Base-by-base conservation (phyloP, 1,140 invertebrate species). In the Zaprionus camerounensis region DNA sequence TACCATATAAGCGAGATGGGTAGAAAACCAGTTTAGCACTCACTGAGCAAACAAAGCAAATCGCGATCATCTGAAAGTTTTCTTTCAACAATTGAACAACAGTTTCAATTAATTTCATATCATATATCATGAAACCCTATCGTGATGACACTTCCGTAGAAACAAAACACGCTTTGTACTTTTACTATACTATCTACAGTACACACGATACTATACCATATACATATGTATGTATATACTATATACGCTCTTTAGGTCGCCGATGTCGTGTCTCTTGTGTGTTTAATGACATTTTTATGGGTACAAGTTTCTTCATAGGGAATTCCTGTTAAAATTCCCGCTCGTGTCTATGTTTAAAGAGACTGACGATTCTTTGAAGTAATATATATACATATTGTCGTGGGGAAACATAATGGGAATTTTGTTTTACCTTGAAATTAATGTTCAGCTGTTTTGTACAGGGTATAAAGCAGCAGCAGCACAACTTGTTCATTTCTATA, bases 1-100 rank as follows among this genome's bases (percentile, higher is more conserved):
- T 17, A 3, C 5, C 41, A 53, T 38, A 20, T 36, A n/a, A 28
- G 20, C 13, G 24, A 41, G 38, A 15, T 49, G 17, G 26, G 31
- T 4, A 36, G 22, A 70, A 70, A 74, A 63, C 58, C 38, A 57
- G 71, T 69, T 69, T 69, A 36, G 12, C 31, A 34, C 56, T 24
- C 11, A 31, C 5, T 34, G 5, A 20, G 6, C 46, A 12, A 11
- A 51, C 46, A 51, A 22, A 56, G 9, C 49, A 38, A 31, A 55
- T 66, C 26, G 38, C 22, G 20, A 61, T 62, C 51, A 55, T 63
- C 51, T 15, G 56, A 38, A 53, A 34, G 67, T 62, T 55, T 44
- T 26, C 56, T 56, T n/a, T 61, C 26, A 22, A 38, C 49, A 68
- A 59, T 26, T 72, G 63, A 53, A 51, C 55, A 72, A 66, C 64